These are phyloP conservation scores for Conger conger DNA, from an alignment of 2,113 vertebrate species.

Conservation along the genomic window DNA sequence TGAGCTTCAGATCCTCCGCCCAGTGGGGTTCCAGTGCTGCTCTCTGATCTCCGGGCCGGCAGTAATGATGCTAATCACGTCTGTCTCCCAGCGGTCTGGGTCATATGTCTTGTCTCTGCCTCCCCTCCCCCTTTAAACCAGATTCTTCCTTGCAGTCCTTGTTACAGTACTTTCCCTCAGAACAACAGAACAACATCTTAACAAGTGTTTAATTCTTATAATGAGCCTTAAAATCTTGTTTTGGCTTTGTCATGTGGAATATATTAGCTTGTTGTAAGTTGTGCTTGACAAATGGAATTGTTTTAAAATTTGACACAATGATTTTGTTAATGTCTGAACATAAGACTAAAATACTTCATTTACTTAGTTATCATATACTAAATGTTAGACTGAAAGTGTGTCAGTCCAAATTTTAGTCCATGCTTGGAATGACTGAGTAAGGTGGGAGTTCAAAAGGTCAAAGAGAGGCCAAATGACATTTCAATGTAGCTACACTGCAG, in stretches of 20 bases:
- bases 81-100: constrained; percentile 57
- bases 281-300: no score
- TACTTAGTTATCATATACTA: background rate
- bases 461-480: background rate
- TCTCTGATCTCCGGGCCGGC: constrained; percentile 56
- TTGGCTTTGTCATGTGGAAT: no score
- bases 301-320: no score
- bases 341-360: no score
- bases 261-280: no score
- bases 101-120: constrained; percentile 51
- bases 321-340: no score
- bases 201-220: no score
- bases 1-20: constrained; percentile 51
- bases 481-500: background rate
- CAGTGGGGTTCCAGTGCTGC: constrained; percentile 49
- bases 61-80: constrained; percentile 62
- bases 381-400: background rate
- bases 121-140: background rate
- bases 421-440: background rate
- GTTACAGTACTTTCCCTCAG: constrained; percentile 19
- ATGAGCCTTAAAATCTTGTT: no score
- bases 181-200: background rate
- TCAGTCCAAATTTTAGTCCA: background rate
- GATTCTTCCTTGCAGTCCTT: constrained; percentile 43
- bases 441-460: background rate